Evolutionary conservation across 1,140 invertebrate species (phyloP), one percentile per base, ranked within the genome.

Genomic region (Drosophila cardini): DNA sequence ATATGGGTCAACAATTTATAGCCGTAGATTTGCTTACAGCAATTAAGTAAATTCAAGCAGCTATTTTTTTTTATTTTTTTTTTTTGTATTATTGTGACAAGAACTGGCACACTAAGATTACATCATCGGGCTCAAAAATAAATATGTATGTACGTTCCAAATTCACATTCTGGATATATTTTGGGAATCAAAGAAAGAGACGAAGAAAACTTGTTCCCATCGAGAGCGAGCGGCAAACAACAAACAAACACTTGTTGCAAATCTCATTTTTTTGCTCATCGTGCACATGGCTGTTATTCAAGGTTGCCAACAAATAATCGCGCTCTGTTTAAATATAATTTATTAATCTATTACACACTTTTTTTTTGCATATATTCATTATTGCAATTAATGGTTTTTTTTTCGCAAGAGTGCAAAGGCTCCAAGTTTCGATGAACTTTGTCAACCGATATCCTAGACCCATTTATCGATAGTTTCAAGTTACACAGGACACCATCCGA

Each of bases 1-100:
- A 87, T 83, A 86, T 86, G 79, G 82, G 83, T 87, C 83, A 86
- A 68, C 78, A 87, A 82, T 87, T 86, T 86, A 86, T 82, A 52
- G 82, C 71, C 76, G 75, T 72, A 87, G 78, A 86, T 87, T 82
- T 69, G 74, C 64, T 70, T 74, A 68, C 70, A 76, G 73, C 83
- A 86, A 86, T 86, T 86, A 86, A 87, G 72, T 67, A 70, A 87
- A 79, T 86, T 86, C 76, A 79, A 65, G 50, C 50, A 53, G 57
- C 21, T 26, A 26, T 3, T 21, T 69, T 53, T 62, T 55, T 55
- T 43, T 21, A 43, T 52, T 21, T 15, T 55, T 43, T 21, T 52
- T 52, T 21, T 15, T 50, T 18, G 36, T 45, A 40, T 48, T 57
- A 52, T 63, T 62, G 76, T 63, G 71, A 50, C 71, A 78, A 76